Base-by-base conservation (phyloP, 2,797 vertebrate genomes). In the Phalloptychus januarius region DNA sequence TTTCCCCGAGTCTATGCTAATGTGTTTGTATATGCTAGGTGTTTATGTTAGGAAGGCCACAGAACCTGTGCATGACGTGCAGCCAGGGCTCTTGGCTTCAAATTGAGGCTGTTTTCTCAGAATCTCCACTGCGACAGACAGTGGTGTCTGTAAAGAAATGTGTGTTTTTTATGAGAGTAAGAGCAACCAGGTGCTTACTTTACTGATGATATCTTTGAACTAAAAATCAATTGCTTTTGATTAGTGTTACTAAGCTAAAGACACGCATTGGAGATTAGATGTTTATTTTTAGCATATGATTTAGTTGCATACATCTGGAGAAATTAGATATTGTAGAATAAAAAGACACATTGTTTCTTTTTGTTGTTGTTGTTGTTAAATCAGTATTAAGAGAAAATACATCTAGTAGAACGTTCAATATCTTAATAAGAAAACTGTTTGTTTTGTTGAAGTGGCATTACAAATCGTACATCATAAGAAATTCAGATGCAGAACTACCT, bases 41-140 rank as follows among this genome's bases (percentile, higher is more conserved):
- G 46, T 82, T 84, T 83, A 72, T 83, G 69, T 79, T 40, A 23
- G 48, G 70, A 50, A 75, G 52, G 76, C 74, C 45, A 1, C 63
- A 70, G 46, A 79, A 78, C 76, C 76, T 77, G 76, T 61, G 61
- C 77, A 42, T 81, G 69, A 84, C 83, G 75, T 74, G 71, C 78
- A 63, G 36, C 67, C 38, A 63, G 69, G 63, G 70, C 79, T 61
- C 50, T 38, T 0, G 65, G 45, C 40, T 84, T 71, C 58, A 54
- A 85, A 83, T 76, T 76, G 40, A n/a, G n/a, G 42, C 40, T 5
- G 61, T 85, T 75, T 79, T 74, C 76, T 73, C 65, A 73, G 67
- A 25, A 76, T 77, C 45, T 23, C 25, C 25, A 33, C 42, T 46
- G 72, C 72, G 31, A 31, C 71, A 38, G 42, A 42, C 76, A 23